Evolutionary conservation across 2,797 vertebrate species (phyloP).

Genomic region (Tadarida brasiliensis): DNA sequence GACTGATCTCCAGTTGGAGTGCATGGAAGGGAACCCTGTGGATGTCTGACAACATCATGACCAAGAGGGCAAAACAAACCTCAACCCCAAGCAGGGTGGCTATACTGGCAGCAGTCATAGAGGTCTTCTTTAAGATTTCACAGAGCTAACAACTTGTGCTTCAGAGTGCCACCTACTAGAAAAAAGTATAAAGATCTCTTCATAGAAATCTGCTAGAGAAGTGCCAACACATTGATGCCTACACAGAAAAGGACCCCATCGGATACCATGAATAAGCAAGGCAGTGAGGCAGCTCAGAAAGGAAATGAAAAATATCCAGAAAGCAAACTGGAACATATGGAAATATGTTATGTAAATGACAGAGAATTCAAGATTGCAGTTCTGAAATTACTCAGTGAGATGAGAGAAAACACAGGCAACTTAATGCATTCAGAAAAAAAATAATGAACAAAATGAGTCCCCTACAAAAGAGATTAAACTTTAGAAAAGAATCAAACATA

Average conservation of each 20-base stretch:
- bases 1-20: neutral
- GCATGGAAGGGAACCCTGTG: neutral
- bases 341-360: neutral
- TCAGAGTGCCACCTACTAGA: neutral
- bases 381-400: neutral
- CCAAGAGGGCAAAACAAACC: neutral
- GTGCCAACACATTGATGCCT: neutral
- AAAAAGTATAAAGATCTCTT: neutral
- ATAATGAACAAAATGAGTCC: neutral
- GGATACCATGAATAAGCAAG: neutral
- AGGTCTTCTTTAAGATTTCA: neutral
- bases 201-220: neutral
- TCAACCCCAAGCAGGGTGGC: neutral
- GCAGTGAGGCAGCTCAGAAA: neutral
- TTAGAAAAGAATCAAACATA: neutral
- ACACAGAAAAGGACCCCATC: neutral
- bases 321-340: neutral
- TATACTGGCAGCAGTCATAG: neutral
- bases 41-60: neutral
- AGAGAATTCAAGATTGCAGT: neutral
- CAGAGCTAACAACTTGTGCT: neutral
- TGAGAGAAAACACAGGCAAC: neutral
- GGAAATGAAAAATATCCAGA: neutral
- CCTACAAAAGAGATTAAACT: neutral
- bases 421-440: neutral